Conservation (phyloP, 92 coral and sea anemone species). For the Pocillopora grandis region DNA sequence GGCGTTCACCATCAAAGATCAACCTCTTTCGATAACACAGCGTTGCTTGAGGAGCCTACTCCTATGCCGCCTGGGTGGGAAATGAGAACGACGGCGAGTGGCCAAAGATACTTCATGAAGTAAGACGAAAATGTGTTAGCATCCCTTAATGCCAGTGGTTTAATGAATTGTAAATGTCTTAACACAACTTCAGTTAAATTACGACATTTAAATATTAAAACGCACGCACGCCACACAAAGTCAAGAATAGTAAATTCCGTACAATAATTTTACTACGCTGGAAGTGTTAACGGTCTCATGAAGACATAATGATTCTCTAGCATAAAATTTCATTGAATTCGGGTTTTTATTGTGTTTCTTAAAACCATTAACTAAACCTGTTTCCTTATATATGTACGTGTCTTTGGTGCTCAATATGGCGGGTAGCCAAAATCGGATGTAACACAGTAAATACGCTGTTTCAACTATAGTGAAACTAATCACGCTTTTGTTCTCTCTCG, state of each 20-base stretch:
- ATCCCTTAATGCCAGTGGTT: neutral
- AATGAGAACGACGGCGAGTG: constrained; percentile 80
- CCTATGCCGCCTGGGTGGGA: constrained; percentile 99
- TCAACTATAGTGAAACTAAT: constrained; percentile 27
- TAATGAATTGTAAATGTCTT: constrained; percentile 13
- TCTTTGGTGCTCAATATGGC: constrained; percentile 76
- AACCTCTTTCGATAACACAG: constrained; percentile 79
- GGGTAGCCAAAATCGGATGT: constrained; percentile 61
- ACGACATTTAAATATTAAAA: constrained; percentile 64
- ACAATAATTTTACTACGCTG: constrained; percentile 24
- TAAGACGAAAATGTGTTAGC: constrained; percentile 50
- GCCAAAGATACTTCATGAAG: constrained; percentile 97
- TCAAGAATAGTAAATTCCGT: constrained; percentile 37
- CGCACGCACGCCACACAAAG: constrained; percentile 48
- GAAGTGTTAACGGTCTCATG: constrained; percentile 22
- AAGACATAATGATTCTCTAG: constrained; percentile 18
- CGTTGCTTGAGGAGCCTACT: constrained; percentile 67
- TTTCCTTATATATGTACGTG: constrained; percentile 52
- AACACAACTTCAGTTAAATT: constrained; percentile 47
- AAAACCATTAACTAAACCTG: constrained; percentile 59
- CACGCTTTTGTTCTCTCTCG: constrained; percentile 41
- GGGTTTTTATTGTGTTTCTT: constrained; percentile 41
- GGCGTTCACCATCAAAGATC: constrained; percentile 69
- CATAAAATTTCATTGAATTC: neutral
- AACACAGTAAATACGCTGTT: constrained; percentile 35